Evolutionary conservation across 2,113 vertebrate genomes (phyloP).

Genomic region (Myocastor coypus): DNA sequence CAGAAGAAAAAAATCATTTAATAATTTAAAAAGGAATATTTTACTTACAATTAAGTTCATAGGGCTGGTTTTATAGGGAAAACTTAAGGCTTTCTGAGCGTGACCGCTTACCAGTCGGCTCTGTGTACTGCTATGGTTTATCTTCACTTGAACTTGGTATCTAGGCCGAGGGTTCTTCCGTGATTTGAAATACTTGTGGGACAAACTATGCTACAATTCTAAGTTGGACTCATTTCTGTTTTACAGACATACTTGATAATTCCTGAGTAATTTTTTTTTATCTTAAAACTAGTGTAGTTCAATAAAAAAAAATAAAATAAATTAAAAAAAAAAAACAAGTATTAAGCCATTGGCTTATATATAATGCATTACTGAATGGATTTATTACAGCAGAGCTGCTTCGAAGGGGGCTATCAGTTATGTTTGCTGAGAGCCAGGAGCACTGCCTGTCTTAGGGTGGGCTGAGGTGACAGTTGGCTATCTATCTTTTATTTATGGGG

Average conservation of each 20-base stretch:
- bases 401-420: not conserved
- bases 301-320: no score
- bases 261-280: not conserved
- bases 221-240: not conserved
- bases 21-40: conserved; percentile 21
- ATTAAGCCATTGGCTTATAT: conserved; percentile 1
- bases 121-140: fast-evolving
- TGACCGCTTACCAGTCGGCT: not conserved
- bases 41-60: not conserved
- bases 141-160: not conserved
- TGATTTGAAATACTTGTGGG: not conserved
- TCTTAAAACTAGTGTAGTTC: conserved; percentile 22
- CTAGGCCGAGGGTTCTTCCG: not conserved
- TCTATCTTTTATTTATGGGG: not conserved
- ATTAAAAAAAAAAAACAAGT: not conserved
- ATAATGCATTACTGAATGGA: not conserved
- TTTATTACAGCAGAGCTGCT: not conserved
- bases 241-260: not conserved
- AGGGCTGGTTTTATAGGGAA: not conserved
- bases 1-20: not conserved
- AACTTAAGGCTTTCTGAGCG: not conserved
- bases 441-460: not conserved
- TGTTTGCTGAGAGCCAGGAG: not conserved
- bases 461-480: not conserved
- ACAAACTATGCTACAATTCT: not conserved